These are phyloP conservation scores for Latheticus oryzae DNA, from an alignment of 2,888 invertebrate species.

Conservation along the genomic window DNA sequence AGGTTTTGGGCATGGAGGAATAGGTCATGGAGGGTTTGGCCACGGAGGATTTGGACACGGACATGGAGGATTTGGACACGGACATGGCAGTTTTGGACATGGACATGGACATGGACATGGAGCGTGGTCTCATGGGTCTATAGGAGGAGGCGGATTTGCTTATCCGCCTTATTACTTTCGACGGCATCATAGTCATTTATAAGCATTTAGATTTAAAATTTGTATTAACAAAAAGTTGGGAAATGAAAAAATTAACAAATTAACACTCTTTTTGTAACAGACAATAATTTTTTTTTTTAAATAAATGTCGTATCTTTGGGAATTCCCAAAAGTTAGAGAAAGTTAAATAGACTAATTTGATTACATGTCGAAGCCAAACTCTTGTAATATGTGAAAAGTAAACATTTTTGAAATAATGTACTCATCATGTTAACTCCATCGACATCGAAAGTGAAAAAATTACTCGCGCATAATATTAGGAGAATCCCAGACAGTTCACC, in stretches of 20 bases:
- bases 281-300: no score
- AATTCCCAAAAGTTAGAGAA: no score
- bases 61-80: slow-evolving; percentile 23
- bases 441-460: slow-evolving; percentile 9
- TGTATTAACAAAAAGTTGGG: no score
- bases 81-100: slow-evolving; percentile 24
- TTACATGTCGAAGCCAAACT: no score
- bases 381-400: no score
- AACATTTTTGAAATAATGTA: slow-evolving; percentile 10
- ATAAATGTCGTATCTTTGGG: no score
- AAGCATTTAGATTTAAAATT: no score
- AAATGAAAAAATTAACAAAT: no score
- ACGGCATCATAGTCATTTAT: background rate
- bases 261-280: no score
- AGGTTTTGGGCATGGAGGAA: slow-evolving; percentile 17
- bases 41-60: slow-evolving; percentile 27
- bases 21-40: slow-evolving; percentile 12
- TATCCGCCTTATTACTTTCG: slow-evolving; percentile 4
- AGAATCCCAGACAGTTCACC: slow-evolving; percentile 15
- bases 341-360: no score
- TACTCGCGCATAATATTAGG: slow-evolving; percentile 12
- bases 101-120: slow-evolving; percentile 14
- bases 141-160: slow-evolving; percentile 11
- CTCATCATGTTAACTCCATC: background rate
- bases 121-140: background rate